Percentiles rank a stretch among this genome's conserved stretches.
Evolutionary conservation across 2,113 vertebrate species (phyloP).

Genomic region (Candoia aspera): DNA sequence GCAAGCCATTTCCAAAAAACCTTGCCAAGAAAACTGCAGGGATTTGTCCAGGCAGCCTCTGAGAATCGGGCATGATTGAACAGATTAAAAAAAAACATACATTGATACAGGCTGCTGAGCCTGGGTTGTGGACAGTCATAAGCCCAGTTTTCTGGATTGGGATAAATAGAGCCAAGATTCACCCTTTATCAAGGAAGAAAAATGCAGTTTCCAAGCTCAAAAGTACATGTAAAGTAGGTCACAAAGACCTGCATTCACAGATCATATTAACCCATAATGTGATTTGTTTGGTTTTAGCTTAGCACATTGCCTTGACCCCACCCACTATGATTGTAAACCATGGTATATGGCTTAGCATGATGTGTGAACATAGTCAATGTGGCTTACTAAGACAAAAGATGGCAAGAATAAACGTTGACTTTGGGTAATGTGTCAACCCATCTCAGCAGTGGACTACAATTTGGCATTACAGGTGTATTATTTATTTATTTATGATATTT

Average conservation of each 20-base stretch:
- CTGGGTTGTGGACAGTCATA: not conserved
- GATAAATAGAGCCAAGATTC: not conserved
- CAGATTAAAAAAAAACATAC: too few relatives aligned
- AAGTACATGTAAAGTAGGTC: not conserved
- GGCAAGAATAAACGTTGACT: not conserved
- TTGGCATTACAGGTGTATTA: not conserved
- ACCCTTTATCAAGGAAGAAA: not conserved
- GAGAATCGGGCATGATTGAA: too few relatives aligned
- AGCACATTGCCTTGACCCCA: not conserved
- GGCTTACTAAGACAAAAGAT: not conserved
- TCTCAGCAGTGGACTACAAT: not conserved
- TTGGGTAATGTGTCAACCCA: not conserved
- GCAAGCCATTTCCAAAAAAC: too few relatives aligned
- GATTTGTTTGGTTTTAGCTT: not conserved
- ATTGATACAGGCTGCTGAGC: not conserved
- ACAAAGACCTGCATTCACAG: not conserved
- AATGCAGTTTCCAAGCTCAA: not conserved
- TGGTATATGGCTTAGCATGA: not conserved
- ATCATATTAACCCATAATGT: not conserved
- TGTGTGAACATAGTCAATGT: not conserved
- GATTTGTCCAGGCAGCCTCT: too few relatives aligned
- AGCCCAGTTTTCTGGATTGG: not conserved
- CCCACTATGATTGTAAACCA: not conserved
- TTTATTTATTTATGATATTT: not conserved
- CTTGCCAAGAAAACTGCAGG: too few relatives aligned